Percentiles rank a stretch among this genome's conserved stretches.
Conservation (phyloP, 2,888 invertebrate species). For the Blera fallax region DNA sequence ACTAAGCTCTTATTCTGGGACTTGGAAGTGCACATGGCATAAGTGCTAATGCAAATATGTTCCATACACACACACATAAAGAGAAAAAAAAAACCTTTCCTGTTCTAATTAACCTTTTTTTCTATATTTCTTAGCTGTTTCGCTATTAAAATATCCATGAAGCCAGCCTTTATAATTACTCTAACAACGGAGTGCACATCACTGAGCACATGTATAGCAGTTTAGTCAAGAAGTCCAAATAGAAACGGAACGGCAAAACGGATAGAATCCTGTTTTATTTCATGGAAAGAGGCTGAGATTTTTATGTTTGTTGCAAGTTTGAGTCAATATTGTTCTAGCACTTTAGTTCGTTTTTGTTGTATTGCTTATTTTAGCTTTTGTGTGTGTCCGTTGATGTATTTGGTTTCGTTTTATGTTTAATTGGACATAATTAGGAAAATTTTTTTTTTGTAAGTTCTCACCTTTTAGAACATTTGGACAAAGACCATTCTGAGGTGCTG, state of each 20-base stretch:
- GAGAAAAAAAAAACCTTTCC: not conserved
- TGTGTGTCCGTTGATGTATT: not conserved
- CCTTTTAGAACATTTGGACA: slow-evolving; percentile 86
- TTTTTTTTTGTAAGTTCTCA: slow-evolving; percentile 77
- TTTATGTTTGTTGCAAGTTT: slow-evolving; percentile 16
- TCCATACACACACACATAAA: not conserved
- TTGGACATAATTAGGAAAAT: slow-evolving; percentile 24
- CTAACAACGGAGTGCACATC: slow-evolving; percentile 4
- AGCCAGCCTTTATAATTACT: slow-evolving; percentile 29
- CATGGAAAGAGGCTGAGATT: slow-evolving; percentile 2
- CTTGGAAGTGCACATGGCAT: slow-evolving; percentile 32
- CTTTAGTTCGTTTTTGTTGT: slow-evolving; percentile 26
- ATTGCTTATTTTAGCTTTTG: slow-evolving; percentile 18
- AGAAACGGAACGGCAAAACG: not conserved
- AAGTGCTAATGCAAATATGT: slow-evolving; percentile 57
- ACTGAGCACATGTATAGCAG: slow-evolving; percentile 1
- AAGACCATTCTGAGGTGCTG: slow-evolving; percentile 86
- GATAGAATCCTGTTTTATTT: not conserved
- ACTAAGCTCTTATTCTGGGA: slow-evolving; percentile 21
- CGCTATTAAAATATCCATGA: slow-evolving; percentile 34
- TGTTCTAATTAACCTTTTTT: slow-evolving; percentile 46
- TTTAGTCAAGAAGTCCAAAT: slow-evolving; percentile 19
- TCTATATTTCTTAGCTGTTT: slow-evolving; percentile 14
- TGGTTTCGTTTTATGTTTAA: slow-evolving; percentile 8
- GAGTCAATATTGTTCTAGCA: slow-evolving; percentile 43